Evolutionary conservation across 2,797 vertebrate species (phyloP).

Genomic region (Picus viridis): DNA sequence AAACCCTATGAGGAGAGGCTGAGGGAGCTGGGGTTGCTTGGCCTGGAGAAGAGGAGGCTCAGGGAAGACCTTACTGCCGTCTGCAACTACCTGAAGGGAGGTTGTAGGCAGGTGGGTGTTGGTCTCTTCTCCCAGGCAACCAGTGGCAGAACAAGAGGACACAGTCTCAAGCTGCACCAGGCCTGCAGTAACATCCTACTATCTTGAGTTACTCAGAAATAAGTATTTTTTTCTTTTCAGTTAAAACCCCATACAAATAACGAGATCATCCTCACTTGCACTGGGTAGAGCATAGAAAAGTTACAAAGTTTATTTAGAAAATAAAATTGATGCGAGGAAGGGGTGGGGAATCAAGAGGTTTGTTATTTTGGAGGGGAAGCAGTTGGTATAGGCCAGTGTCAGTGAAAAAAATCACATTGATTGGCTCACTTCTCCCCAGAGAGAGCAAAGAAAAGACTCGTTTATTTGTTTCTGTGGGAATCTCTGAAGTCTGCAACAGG

Average conservation of each 20-base stretch:
- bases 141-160: too few relatives aligned
- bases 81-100: too few relatives aligned
- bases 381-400: not conserved
- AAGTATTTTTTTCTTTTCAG: not conserved
- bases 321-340: not conserved
- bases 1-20: too few relatives aligned
- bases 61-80: too few relatives aligned
- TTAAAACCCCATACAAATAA: not conserved
- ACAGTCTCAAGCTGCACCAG: too few relatives aligned
- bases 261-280: not conserved
- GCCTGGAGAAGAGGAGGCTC: too few relatives aligned
- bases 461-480: slow-evolving; percentile 46
- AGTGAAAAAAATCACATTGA: not conserved
- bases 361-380: not conserved
- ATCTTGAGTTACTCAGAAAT: not conserved
- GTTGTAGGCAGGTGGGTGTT: too few relatives aligned
- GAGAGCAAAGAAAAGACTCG: not conserved
- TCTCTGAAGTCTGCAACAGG: not conserved
- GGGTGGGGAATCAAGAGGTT: not conserved
- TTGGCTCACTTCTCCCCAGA: not conserved
- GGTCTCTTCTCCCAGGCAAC: too few relatives aligned
- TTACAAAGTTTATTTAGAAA: not conserved
- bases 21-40: too few relatives aligned
- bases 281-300: not conserved
- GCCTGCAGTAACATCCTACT: not conserved